Evolutionary conservation across 2,113 vertebrate species (phyloP).

Genomic region (Candoia aspera): DNA sequence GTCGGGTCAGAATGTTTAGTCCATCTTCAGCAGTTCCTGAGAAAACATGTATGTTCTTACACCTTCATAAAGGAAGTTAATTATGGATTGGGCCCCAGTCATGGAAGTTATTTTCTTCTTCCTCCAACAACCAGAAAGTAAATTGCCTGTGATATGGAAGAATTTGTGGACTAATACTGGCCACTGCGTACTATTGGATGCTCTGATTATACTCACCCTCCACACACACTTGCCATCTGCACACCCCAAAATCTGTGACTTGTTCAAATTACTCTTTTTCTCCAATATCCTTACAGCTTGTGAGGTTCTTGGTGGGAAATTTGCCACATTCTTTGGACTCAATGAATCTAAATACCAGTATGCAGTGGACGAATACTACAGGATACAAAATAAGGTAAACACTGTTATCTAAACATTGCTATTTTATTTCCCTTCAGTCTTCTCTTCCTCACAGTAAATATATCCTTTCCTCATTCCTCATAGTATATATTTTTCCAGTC

Average conservation of each 20-base stretch:
- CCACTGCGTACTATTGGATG: not conserved
- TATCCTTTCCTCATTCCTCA: too few relatives aligned
- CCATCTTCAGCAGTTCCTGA: not conserved
- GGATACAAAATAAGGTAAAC: conserved; percentile 52
- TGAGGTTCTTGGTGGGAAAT: conserved; percentile 75
- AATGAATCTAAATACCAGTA: conserved; percentile 76
- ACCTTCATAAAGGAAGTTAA: not conserved
- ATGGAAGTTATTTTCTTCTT: not conserved
- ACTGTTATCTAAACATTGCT: too few relatives aligned
- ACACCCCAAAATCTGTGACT: not conserved
- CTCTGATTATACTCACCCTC: not conserved
- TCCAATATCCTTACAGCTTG: conserved; percentile 67
- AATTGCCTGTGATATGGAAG: not conserved
- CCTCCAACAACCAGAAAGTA: not conserved
- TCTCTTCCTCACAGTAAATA: too few relatives aligned
- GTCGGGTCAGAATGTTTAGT: not conserved
- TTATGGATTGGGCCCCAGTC: not conserved
- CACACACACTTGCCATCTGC: not conserved
- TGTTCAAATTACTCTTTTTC: not conserved
- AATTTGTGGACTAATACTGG: not conserved
- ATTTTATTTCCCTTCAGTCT: too few relatives aligned
- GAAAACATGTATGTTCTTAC: not conserved
- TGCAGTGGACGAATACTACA: conserved; percentile 66
- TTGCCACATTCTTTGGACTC: conserved; percentile 73
- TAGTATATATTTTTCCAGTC: too few relatives aligned